phyloP scores from a whole-genome alignment of 2,113 vertebrate species.

The Bubalus kerabau region DNA sequence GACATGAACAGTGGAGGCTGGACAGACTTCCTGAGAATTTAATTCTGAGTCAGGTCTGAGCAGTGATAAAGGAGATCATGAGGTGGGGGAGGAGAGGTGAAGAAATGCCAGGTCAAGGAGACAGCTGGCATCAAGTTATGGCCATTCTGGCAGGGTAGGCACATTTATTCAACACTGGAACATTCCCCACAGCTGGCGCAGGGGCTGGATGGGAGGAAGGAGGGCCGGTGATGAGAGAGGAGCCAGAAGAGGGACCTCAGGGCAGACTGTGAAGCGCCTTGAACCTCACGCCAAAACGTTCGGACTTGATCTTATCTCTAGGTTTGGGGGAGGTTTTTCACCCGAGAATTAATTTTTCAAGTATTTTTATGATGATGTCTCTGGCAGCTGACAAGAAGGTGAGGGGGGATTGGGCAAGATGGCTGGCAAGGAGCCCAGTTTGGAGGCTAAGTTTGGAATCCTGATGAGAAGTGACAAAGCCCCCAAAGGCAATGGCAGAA shows the following conservation, averaged over 20 bases:
- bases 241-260: not conserved
- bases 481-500: not conserved
- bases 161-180: not conserved
- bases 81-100: not conserved
- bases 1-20: not conserved
- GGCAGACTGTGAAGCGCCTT: not conserved
- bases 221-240: not conserved
- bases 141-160: not conserved
- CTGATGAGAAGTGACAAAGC: not conserved
- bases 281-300: not conserved
- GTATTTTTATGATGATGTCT: not conserved
- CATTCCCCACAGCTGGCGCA: not conserved
- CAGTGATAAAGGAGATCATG: not conserved
- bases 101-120: not conserved
- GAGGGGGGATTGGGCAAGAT: not conserved
- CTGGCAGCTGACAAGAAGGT: not conserved
- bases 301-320: not conserved
- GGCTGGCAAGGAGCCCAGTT: not conserved
- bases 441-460: not conserved
- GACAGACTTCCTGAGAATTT: not conserved
- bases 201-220: not conserved
- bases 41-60: not conserved
- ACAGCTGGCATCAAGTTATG: not conserved
- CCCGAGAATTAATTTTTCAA: not conserved
- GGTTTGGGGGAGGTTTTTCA: not conserved